Evolutionary conservation across 1,140 invertebrate species (phyloP), one percentile per base, ranked within the genome.

Genomic region (Oreohelix idahoensis): DNA sequence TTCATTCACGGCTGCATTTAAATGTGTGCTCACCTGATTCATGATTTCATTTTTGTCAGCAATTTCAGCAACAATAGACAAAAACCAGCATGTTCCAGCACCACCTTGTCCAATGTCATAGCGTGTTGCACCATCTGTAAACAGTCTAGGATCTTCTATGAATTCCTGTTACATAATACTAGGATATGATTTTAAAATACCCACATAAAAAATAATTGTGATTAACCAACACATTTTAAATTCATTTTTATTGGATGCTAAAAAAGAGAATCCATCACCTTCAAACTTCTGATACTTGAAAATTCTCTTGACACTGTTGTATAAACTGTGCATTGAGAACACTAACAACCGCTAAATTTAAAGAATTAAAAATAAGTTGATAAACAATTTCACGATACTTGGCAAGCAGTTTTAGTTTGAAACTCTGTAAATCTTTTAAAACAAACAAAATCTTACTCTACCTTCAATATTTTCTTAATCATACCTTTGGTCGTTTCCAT

Each of bases 31-130:
- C 26, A 75, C 70, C 42, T 69, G 73, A 0, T 70, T 70, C 26
- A 83, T 13, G 17, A 77, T 76, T 8, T 69, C 15, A 26, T 63
- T 71, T 77, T 83, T 87, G 15, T 88, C 88, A n/a, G 90, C 88
- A 45, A 91, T 79, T 42, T 82, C 84, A 32, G 89, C 84, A 29
- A 91, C 85, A 58, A 89, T 86, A 26, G 91, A 90, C 36, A 92
- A 74, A 83, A 91, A 92, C 87, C 88, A 92, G 77, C 91, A 92
- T 0, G 91, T 91, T 10, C 90, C 91, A 49, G 88, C 87, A 23
- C 84, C 82, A 11, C 91, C 91, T 66, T 92, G 91, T 8, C 88
- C 90, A 26, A 92, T 89, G 79, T 92, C 91, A 85, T 86, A 90
- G 1, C 89, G 74, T 35, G 87, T 89, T 11, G 88, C 88, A 0